These are phyloP conservation scores for Tiaroga cobitis DNA, from an alignment of 2,797 vertebrate genomes.

Conservation along the genomic window DNA sequence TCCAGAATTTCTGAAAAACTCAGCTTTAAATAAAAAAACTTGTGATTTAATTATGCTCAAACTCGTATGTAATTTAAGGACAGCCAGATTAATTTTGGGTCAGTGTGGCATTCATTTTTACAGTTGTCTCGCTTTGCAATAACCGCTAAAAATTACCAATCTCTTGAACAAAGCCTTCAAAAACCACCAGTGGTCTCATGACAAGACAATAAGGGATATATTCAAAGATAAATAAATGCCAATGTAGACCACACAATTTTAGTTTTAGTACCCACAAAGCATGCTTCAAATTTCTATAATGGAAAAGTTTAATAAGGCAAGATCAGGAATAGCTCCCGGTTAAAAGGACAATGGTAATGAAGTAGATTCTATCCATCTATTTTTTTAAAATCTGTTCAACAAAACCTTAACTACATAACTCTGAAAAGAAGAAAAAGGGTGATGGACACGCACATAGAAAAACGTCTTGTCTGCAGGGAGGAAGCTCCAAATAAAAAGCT, in stretches of 20 bases:
- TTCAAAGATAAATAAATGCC: background rate
- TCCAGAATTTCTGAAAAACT: slow-evolving; percentile 12
- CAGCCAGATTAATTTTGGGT: background rate
- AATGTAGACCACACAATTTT: slow-evolving; percentile 7
- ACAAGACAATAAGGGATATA: background rate
- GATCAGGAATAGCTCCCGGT: background rate
- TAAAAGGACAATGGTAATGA: slow-evolving; percentile 23
- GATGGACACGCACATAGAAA: background rate
- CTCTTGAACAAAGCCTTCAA: background rate
- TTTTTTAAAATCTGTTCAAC: slow-evolving; percentile 14
- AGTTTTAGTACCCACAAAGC: slow-evolving; percentile 5
- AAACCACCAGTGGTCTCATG: background rate
- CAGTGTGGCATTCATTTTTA: background rate
- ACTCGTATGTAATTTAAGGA: background rate
- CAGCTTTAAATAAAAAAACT: slow-evolving; percentile 22
- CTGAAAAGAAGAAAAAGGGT: background rate
- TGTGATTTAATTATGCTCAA: slow-evolving; percentile 6
- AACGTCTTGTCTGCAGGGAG: slow-evolving; percentile 2
- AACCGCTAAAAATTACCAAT: background rate
- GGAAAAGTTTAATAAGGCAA: slow-evolving; percentile 32
- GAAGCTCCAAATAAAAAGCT: slow-evolving; percentile 27
- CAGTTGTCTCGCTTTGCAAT: background rate
- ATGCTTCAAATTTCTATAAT: slow-evolving; percentile 12
- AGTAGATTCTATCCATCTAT: background rate
- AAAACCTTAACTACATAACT: slow-evolving; percentile 1